A percentile compares a stretch with the other conserved stretches of the same genome.
phyloP scores from a whole-genome alignment of 2,888 invertebrate genomes.

The Mimumesa dahlbomi region DNA sequence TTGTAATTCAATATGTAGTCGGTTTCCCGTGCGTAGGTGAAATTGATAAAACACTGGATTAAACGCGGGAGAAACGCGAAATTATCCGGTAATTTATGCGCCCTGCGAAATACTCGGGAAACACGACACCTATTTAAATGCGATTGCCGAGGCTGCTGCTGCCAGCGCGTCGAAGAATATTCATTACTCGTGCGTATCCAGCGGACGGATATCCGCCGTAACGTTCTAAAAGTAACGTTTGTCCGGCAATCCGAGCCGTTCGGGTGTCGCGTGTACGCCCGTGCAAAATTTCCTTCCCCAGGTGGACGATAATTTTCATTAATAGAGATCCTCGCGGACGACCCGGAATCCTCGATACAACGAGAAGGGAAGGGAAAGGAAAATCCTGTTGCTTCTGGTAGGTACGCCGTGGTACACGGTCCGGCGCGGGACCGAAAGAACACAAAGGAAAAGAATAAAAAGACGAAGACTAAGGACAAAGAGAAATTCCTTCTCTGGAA shows the following conservation, averaged over 20 bases:
- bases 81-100: slow-evolving; percentile 8
- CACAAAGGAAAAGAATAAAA: not conserved
- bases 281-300: slow-evolving; percentile 33
- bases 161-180: slow-evolving; percentile 20
- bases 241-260: slow-evolving; percentile 17
- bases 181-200: slow-evolving; percentile 25
- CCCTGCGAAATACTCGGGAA: not conserved
- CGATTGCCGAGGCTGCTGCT: not conserved
- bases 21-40: not conserved
- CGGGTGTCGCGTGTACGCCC: slow-evolving; percentile 24
- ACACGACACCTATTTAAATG: slow-evolving; percentile 32
- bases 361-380: no score
- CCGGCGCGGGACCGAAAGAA: no score
- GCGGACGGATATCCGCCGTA: slow-evolving; percentile 16
- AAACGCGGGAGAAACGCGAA: not conserved
- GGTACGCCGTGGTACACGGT: not conserved
- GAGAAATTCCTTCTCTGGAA: not conserved
- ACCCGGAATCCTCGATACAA: not conserved
- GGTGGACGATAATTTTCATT: slow-evolving; percentile 26
- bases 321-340: slow-evolving; percentile 6
- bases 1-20: not conserved
- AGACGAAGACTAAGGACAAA: not conserved
- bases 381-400: no score
- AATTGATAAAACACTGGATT: slow-evolving; percentile 2
- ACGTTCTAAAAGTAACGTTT: slow-evolving; percentile 28